Base-by-base conservation (phyloP, 30 jellyfish, hydroid and myxozoan genomes). In the Aurelia aurita complex sp. Pacific region DNA sequence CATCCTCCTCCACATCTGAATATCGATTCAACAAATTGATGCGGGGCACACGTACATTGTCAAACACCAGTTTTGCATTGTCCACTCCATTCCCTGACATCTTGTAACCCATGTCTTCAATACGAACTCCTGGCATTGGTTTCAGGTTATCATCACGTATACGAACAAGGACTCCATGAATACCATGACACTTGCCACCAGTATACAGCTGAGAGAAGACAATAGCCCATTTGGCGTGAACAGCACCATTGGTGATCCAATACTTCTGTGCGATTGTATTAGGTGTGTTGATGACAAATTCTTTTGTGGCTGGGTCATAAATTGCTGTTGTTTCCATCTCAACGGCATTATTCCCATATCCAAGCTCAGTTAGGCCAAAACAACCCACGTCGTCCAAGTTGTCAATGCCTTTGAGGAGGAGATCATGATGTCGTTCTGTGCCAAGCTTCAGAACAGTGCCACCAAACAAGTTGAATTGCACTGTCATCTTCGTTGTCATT, bases 1-100 rank as follows among this genome's bases (percentile, higher is more conserved):
- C 98, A 50, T 88, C 96, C 57, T 81, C 89, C n/a, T 68, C 82
- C 40, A 93, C 97, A 65, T 88, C 96, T 5, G 97, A 87, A 74
- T 87, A 57, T 63, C 84, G 91, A 87, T 93, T 87, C 72, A 93
- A 77, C 67, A 93, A 89, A 53, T 88, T 87, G 73, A 83, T 94
- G n/a, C 97, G 78, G 10, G 98, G 97, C 43, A 93, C 97, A 4
- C 98, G 96, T n/a, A 93, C 97, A 53, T 93, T 88, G 40, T 93
- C 88, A 69, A 93, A 93, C 79, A 92, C 33, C 74, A 91, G 77
- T 79, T 92, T 86, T 69, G 97, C 98, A 78, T 92, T 92, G 92
- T 92, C 98, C 29, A 92, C 98, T 40, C 98, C 98, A 64, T 92
- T 92, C 51, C 93, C 85, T 10, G 97, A 96, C 90, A 92, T 92